A percentile compares a stretch with the other conserved stretches of the same genome.
These are phyloP conservation scores for Amphiprion ocellaris DNA, from an alignment of 2,113 vertebrate genomes.

Conservation along the genomic window DNA sequence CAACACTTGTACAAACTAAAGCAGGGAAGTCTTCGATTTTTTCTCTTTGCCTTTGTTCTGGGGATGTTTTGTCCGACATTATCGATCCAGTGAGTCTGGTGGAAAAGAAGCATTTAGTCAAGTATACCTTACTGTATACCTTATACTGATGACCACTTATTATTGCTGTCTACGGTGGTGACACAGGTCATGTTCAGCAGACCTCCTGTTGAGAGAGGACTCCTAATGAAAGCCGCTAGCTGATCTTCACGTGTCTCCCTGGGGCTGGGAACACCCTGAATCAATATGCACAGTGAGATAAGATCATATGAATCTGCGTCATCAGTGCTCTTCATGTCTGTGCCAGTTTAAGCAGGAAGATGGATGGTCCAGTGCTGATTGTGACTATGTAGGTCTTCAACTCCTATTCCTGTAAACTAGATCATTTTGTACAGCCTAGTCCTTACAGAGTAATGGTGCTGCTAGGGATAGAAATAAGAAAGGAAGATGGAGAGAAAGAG, in stretches of 20 bases:
- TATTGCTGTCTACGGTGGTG: conserved; percentile 3
- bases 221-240: conserved; percentile 21
- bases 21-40: conserved; percentile 40
- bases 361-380: conserved; percentile 56
- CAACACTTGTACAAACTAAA: conserved; percentile 32
- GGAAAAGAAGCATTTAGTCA: conserved; percentile 20
- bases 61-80: conserved; percentile 24
- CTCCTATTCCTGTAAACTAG: conserved; percentile 80
- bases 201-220: not conserved
- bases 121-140: not conserved
- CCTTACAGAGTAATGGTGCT: conserved; percentile 70
- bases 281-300: conserved; percentile 54
- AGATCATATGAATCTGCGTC: conserved; percentile 51
- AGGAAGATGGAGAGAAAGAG: conserved; percentile 34
- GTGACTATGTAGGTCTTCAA: conserved; percentile 78
- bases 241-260: not conserved
- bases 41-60: conserved; percentile 43
- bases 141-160: conserved; percentile 13
- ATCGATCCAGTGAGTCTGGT: conserved; percentile 38
- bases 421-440: conserved; percentile 72
- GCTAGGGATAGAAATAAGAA: conserved; percentile 66
- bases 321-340: conserved; percentile 50
- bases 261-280: conserved; percentile 46
- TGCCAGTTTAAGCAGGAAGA: conserved; percentile 50
- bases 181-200: conserved; percentile 14